phyloP scores from a whole-genome alignment of 2,888 invertebrate species.

The Heliconius hortense region DNA sequence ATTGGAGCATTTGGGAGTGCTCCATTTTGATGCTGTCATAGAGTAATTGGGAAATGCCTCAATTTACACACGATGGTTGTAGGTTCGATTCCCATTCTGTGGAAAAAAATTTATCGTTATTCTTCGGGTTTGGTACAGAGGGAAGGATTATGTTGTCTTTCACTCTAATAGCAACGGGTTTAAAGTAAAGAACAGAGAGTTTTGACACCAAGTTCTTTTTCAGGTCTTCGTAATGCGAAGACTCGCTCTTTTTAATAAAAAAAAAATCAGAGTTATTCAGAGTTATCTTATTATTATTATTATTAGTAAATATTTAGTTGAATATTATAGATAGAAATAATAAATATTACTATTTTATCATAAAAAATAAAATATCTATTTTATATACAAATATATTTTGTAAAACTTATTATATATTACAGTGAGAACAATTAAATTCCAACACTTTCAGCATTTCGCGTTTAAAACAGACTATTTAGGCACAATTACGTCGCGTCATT shows the following conservation, averaged over 20 bases:
- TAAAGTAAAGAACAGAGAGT: background rate
- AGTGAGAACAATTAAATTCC: constrained; percentile 58
- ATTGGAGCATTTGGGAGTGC: background rate
- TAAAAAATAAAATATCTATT: background rate
- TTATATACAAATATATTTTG: background rate
- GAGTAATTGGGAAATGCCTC: background rate
- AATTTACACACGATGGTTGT: background rate
- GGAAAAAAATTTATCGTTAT: background rate
- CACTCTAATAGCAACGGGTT: too few species aligned
- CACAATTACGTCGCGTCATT: constrained; percentile 74
- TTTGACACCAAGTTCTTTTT: background rate
- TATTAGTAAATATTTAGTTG: too few species aligned
- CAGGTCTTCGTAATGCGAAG: background rate
- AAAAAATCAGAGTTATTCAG: too few species aligned
- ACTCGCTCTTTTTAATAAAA: too few species aligned
- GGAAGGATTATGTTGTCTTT: too few species aligned
- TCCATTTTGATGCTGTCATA: background rate
- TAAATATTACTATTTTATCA: too few species aligned
- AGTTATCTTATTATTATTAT: too few species aligned
- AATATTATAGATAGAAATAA: too few species aligned
- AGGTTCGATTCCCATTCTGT: background rate
- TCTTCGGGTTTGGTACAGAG: background rate
- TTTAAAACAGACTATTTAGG: constrained; percentile 71
- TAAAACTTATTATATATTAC: background rate
- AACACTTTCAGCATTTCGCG: constrained; percentile 62